Evolutionary conservation across 2,888 invertebrate species (phyloP), one percentile per base, ranked within the genome.

Genomic region (Plagodis dolabraria): DNA sequence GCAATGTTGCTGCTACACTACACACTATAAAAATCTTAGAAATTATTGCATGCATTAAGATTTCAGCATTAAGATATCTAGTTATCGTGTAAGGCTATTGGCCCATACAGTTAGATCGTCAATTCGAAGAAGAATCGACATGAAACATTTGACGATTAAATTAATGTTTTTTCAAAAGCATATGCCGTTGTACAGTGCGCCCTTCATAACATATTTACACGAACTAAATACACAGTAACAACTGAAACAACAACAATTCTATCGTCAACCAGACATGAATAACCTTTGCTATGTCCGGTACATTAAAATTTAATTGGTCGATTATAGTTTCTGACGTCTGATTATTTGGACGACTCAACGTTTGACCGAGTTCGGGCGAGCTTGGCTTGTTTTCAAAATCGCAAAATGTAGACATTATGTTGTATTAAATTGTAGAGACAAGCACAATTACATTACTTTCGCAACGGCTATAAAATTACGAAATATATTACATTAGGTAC

Each of bases 371-470:
- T 33, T 11, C 12, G 55, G 53, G 38, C 53, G 36, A 40, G 44
- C 52, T 55, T 60, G 60, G 55, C 60, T 47, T 55, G 51, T 55
- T 51, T 52, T 55, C 60, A 60, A 60, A 54, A 50, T 44, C 43
- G 53, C 46, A n/a, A 53, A 50, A 53, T 51, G 60, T 53, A 43
- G 35, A 38, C 45, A 49, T 46, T 53, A 45, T 49, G 43, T 38
- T 47, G 34, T n/a, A 53, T 50, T 50, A 53, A 61, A 53, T 53
- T 53, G 44, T 42, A 36, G 7, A 6, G 50, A 12, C n/a, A 1
- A n/a, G n/a, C 40, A 47, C 50, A 46, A n/a, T 53, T 34, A 11
- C 45, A 11, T 33, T 47, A 43, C 40, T 38, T 34, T 47, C 36
- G 11, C 51, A 42, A 33, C 34, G 49, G 8, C 7, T 33, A 33